Conservation (phyloP, 2,113 vertebrate species). For the Cyphomyrus plagiostoma region DNA sequence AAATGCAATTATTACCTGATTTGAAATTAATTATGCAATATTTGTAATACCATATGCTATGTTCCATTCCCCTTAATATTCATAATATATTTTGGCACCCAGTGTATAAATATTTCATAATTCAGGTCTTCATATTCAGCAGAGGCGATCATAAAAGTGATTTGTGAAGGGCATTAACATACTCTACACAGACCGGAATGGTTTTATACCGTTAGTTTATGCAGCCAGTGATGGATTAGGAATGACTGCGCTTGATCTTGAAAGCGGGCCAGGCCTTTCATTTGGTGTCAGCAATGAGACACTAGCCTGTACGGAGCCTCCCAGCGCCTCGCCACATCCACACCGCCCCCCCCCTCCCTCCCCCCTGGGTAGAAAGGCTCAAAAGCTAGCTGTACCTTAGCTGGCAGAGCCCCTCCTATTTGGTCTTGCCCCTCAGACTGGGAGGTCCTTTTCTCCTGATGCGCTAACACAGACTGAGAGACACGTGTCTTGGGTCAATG, state of each 20-base stretch:
- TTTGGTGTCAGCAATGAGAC: conserved; percentile 34
- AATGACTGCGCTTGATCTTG: conserved; percentile 1
- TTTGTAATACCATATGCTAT: background rate
- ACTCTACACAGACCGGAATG: background rate
- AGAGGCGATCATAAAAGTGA: background rate
- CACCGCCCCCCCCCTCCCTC: background rate
- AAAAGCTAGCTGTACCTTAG: conserved; percentile 47
- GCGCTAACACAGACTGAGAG: conserved; percentile 52
- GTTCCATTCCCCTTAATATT: background rate
- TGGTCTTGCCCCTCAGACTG: conserved; percentile 51
- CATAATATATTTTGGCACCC: background rate
- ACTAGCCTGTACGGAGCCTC: conserved; percentile 30
- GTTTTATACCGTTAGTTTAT: background rate
- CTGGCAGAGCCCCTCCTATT: conserved; percentile 50
- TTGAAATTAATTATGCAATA: background rate
- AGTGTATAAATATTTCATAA: background rate
- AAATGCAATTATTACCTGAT: background rate
- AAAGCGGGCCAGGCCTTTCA: background rate
- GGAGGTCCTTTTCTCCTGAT: conserved; percentile 52
- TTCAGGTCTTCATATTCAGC: background rate
- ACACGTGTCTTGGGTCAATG: conserved; percentile 43
- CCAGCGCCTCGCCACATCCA: conserved; percentile 21
- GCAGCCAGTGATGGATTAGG: background rate
- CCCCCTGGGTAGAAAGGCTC: conserved; percentile 36
- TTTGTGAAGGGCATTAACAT: background rate